Percentiles rank a stretch among this genome's conserved stretches.
Evolutionary conservation across 2,888 invertebrate species (phyloP).

Genomic region (Epistrophella euchroma): DNA sequence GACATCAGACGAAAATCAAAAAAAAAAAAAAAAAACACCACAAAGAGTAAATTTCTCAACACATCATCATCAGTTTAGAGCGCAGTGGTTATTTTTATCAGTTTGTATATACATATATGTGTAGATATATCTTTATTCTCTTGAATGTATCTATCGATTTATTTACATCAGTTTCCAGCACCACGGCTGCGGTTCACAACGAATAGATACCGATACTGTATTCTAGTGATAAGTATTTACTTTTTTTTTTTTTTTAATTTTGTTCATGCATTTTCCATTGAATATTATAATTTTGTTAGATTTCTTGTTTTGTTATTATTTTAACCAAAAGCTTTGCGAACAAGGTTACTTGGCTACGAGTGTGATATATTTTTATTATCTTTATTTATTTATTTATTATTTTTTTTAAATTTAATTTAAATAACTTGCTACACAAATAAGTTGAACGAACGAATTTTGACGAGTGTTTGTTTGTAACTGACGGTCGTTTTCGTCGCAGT

Average conservation of each 20-base stretch:
- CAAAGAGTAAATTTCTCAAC: slow-evolving; percentile 65
- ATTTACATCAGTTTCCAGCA: slow-evolving; percentile 58
- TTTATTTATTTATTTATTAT: slow-evolving; percentile 9
- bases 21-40: slow-evolving; percentile 32
- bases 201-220: slow-evolving; percentile 50
- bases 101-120: slow-evolving; percentile 25
- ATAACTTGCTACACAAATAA: slow-evolving; percentile 35
- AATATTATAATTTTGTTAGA: slow-evolving; percentile 27
- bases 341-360: slow-evolving; percentile 55
- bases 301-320: slow-evolving; percentile 30
- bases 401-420: slow-evolving; percentile 8
- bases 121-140: slow-evolving; percentile 10
- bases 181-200: slow-evolving; percentile 38
- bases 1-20: slow-evolving; percentile 34
- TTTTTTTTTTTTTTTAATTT: background rate
- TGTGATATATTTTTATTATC: slow-evolving; percentile 18
- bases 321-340: slow-evolving; percentile 43
- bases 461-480: slow-evolving; percentile 69
- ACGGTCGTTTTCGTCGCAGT: slow-evolving; percentile 18
- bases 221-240: slow-evolving; percentile 48
- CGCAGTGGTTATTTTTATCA: slow-evolving; percentile 68
- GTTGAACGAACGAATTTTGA: slow-evolving; percentile 71
- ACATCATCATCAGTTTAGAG: slow-evolving; percentile 54
- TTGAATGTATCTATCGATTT: slow-evolving; percentile 49
- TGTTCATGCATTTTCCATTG: slow-evolving; percentile 17